Evolutionary conservation across 2,888 invertebrate species (phyloP).

Genomic region (Tillus elongatus): DNA sequence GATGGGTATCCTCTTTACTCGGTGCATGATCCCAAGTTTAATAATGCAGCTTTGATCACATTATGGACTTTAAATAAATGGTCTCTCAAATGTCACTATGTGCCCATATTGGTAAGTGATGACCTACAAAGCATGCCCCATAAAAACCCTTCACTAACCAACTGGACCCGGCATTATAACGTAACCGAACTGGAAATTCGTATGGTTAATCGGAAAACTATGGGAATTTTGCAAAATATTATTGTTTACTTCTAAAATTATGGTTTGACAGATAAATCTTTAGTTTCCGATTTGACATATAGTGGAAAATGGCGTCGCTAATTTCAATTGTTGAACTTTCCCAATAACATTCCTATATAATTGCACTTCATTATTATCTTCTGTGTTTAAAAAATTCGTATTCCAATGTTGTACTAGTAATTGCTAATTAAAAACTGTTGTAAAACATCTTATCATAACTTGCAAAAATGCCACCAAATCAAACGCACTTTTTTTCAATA

Average conservation of each 20-base stretch:
- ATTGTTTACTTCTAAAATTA: slow-evolving; percentile 36
- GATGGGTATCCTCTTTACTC: slow-evolving; percentile 40
- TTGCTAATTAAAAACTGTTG: no score
- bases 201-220: background rate
- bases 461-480: slow-evolving; percentile 33
- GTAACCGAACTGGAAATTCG: no score
- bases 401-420: no score
- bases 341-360: slow-evolving; percentile 3
- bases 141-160: no score
- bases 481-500: slow-evolving; percentile 29
- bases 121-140: slow-evolving; percentile 37
- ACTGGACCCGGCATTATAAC: no score
- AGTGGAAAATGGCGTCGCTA: slow-evolving; percentile 34
- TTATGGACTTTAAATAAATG: slow-evolving; percentile 13
- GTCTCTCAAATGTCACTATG: slow-evolving; percentile 12
- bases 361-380: slow-evolving; percentile 4
- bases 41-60: slow-evolving; percentile 17
- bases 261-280: slow-evolving; percentile 33
- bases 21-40: slow-evolving; percentile 37
- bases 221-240: slow-evolving; percentile 25
- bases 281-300: slow-evolving; percentile 31
- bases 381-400: no score
- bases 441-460: no score
- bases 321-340: slow-evolving; percentile 7
- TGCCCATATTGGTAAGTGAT: slow-evolving; percentile 38